These are phyloP conservation scores for Hemicentrotus pulcherrimus DNA, from an alignment of 35 echinoderm and acorn worm genomes.

Conservation along the genomic window DNA sequence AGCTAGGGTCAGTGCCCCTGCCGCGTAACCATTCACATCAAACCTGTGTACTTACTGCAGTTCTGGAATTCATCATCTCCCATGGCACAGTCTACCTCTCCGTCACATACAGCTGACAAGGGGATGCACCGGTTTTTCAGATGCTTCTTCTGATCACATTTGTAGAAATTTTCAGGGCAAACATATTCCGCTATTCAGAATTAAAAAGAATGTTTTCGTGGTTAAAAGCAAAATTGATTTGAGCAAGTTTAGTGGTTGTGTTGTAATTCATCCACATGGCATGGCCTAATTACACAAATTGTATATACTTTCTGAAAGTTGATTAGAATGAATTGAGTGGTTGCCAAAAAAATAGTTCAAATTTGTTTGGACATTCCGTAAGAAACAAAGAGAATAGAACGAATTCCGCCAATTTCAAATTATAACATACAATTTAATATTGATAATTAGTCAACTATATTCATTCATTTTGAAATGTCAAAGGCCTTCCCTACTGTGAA, in stretches of 20 bases:
- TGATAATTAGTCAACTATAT: too few species aligned
- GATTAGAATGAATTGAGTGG: background rate
- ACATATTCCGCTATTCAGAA: conserved; percentile 45
- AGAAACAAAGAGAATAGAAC: too few species aligned
- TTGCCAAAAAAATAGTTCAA: background rate
- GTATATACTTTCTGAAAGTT: background rate
- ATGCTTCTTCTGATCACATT: conserved; percentile 58
- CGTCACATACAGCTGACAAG: conserved; percentile 61
- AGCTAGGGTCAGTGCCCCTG: too few species aligned
- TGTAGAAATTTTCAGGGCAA: conserved; percentile 61
- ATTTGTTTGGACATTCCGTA: too few species aligned
- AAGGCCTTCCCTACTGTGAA: too few species aligned
- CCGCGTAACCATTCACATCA: background rate
- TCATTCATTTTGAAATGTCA: too few species aligned
- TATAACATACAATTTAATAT: too few species aligned
- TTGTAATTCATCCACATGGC: background rate
- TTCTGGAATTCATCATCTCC: conserved; percentile 74
- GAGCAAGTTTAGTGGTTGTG: background rate
- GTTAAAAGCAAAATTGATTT: background rate
- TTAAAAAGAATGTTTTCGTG: background rate
- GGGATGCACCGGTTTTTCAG: conserved; percentile 67
- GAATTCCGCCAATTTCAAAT: too few species aligned
- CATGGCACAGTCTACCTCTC: conserved; percentile 71
- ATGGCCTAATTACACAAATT: too few species aligned
- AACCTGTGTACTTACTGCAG: conserved; percentile 61